These are phyloP conservation scores for Trilocha varians DNA, from an alignment of 2,888 invertebrate genomes.

Conservation along the genomic window DNA sequence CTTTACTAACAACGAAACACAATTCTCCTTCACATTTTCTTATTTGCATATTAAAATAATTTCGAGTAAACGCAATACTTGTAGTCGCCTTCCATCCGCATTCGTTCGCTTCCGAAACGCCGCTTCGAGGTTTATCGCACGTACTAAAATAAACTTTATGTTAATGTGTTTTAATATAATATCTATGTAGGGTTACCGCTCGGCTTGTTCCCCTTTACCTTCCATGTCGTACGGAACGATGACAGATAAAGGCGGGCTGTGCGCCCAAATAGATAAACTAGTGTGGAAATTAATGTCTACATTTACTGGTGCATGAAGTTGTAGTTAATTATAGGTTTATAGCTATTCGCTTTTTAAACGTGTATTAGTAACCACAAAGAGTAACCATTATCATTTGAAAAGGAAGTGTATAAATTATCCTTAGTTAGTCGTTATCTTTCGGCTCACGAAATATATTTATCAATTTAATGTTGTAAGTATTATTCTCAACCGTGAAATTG, in stretches of 20 bases:
- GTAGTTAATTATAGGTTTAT: conserved; percentile 71
- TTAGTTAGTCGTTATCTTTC: conserved; percentile 47
- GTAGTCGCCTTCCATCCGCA: conserved; percentile 54
- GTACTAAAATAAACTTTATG: conserved; percentile 40
- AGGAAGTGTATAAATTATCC: conserved; percentile 65
- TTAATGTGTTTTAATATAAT: conserved; percentile 27
- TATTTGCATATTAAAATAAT: conserved; percentile 74
- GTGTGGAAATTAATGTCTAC: conserved; percentile 74
- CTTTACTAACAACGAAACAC: conserved; percentile 64
- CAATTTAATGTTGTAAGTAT: conserved; percentile 52
- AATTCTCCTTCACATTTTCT: conserved; percentile 71
- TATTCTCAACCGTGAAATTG: conserved; percentile 49
- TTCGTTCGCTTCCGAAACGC: conserved; percentile 27
- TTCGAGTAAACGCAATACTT: conserved; percentile 70
- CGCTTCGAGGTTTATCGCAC: conserved; percentile 27
- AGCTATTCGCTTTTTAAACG: conserved; percentile 64
- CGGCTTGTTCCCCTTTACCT: conserved; percentile 2
- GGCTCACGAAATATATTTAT: conserved; percentile 51
- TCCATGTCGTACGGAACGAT: conserved; percentile 37
- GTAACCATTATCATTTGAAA: conserved; percentile 62
- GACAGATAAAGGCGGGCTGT: conserved; percentile 72
- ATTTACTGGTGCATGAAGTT: conserved; percentile 74
- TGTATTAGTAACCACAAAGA: conserved; percentile 62
- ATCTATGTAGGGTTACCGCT: conserved; percentile 14
- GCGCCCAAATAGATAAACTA: conserved; percentile 73